Evolutionary conservation across 2,888 invertebrate genomes (phyloP).

Genomic region (Eupeodes luniger): DNA sequence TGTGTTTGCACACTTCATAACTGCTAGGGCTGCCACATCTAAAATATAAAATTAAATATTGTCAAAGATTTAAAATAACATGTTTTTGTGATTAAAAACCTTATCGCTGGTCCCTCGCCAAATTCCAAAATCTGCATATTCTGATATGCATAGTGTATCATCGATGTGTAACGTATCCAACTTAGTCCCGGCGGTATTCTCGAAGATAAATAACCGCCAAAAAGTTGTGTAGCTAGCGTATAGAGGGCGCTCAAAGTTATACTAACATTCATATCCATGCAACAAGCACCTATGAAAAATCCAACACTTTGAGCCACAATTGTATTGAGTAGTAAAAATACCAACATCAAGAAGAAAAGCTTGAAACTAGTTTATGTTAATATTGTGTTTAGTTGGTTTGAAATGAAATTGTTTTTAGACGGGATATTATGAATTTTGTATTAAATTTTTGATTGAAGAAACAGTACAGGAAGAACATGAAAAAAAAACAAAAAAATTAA

Average conservation of each 20-base stretch:
- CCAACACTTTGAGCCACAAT: slow-evolving; percentile 92
- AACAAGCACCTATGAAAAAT: slow-evolving; percentile 91
- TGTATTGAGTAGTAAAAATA: slow-evolving; percentile 89
- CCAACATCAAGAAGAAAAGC: slow-evolving; percentile 89
- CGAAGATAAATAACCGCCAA: slow-evolving; percentile 90
- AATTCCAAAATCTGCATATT: slow-evolving; percentile 93
- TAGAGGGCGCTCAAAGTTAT: slow-evolving; percentile 91
- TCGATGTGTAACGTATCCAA: slow-evolving; percentile 90
- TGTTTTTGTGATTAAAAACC: slow-evolving; percentile 85
- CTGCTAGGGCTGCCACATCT: slow-evolving; percentile 89
- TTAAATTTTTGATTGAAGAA: slow-evolving; percentile 40
- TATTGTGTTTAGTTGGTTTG: slow-evolving; percentile 47
- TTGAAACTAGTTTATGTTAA: slow-evolving; percentile 83
- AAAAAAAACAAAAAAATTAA: slow-evolving; percentile 49
- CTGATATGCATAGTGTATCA: slow-evolving; percentile 92
- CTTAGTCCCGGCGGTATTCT: slow-evolving; percentile 90
- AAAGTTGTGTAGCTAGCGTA: slow-evolving; percentile 90
- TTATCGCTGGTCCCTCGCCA: slow-evolving; percentile 88
- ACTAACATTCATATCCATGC: slow-evolving; percentile 91
- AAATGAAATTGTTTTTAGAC: slow-evolving; percentile 23
- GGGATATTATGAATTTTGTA: not conserved
- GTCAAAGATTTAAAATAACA: not conserved
- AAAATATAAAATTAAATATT: slow-evolving; percentile 76
- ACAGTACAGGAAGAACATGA: slow-evolving; percentile 59
- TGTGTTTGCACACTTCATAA: slow-evolving; percentile 87